Conservation (phyloP, 2,797 vertebrate species). For the Odontamblyopus lacepedii region DNA sequence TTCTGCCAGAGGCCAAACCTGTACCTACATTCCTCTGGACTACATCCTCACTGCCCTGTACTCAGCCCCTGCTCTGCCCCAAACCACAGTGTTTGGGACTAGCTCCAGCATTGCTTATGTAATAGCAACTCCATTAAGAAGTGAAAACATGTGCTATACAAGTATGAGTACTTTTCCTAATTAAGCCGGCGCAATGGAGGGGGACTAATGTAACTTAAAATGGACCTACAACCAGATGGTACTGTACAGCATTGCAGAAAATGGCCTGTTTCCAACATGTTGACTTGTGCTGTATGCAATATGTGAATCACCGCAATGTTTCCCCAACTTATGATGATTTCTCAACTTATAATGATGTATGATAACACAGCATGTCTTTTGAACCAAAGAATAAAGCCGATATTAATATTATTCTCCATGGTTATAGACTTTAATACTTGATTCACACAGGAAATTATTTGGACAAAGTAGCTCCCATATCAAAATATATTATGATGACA, state of each 20-base stretch:
- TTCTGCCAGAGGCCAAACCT: constrained; percentile 40
- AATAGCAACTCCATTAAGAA: constrained; percentile 39
- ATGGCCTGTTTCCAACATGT: background rate
- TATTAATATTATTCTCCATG: too few species aligned
- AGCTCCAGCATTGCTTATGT: constrained; percentile 37
- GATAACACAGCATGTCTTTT: background rate
- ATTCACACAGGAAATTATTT: too few species aligned
- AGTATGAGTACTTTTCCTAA: constrained; percentile 17
- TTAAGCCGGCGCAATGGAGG: constrained; percentile 17
- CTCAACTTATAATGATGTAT: background rate
- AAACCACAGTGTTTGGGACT: constrained; percentile 22
- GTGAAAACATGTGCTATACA: constrained; percentile 36
- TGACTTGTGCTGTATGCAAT: background rate
- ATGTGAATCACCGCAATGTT: background rate
- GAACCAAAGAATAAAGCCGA: background rate
- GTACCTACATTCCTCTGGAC: constrained; percentile 59
- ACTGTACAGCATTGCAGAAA: constrained; percentile 4
- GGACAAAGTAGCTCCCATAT: too few species aligned
- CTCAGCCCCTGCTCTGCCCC: constrained; percentile 3
- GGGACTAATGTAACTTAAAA: constrained; percentile 23
- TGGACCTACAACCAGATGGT: constrained; percentile 1
- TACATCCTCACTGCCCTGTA: constrained; percentile 11
- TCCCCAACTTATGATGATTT: background rate
- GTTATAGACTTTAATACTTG: too few species aligned
- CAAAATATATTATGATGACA: too few species aligned